Base-by-base conservation (phyloP, 2,797 vertebrate species). In the Lacerta agilis region DNA sequence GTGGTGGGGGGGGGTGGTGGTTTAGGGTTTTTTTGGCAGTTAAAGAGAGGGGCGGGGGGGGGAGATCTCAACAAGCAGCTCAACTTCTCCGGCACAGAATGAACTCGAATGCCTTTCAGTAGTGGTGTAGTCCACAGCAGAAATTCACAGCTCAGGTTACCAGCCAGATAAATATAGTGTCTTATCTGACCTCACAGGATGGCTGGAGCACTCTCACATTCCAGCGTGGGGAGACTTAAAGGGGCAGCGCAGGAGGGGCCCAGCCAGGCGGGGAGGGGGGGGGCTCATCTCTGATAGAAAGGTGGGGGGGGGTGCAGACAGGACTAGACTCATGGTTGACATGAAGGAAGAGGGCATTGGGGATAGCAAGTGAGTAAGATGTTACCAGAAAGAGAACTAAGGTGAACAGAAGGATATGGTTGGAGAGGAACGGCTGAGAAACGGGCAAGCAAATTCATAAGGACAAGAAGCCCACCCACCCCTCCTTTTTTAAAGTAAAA, bases 81-180 rank as follows among this genome's bases (percentile, higher is more conserved):
- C 41, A 66, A 92, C 82, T 87, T 85, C 87, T 82, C 33, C 66
- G 1, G 85, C 55, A 61, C 0, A 36, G 82, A 36, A 79, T 1
- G 88, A 83, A 87, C 1, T 13, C n/a, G 86, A 86, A 61, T 84
- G 90, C 88, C 0, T 77, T 78, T 69, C 79, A 41, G 87, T 79
- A 78, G 85, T 89, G 11, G 0, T 7, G 45, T 86, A 85, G 90
- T 8, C 82, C 93, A 85, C 84, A 0, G 7, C 96, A 97, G 97
- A 98, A 98, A 98, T 97, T 97, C 96, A 96, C 90, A 94, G 98
- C 98, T 99, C 98, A 95, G 95, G 97, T 99, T 99, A 98, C 98
- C 90, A 83, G 91, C 95, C 96, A 94, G 97, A 98, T 99, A 99
- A 98, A 99, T 99, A 99, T 99, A 99, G 98, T 97, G 97, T 97